Evolutionary conservation across 2,888 invertebrate genomes (phyloP).

Genomic region (Myopa testacea): DNA sequence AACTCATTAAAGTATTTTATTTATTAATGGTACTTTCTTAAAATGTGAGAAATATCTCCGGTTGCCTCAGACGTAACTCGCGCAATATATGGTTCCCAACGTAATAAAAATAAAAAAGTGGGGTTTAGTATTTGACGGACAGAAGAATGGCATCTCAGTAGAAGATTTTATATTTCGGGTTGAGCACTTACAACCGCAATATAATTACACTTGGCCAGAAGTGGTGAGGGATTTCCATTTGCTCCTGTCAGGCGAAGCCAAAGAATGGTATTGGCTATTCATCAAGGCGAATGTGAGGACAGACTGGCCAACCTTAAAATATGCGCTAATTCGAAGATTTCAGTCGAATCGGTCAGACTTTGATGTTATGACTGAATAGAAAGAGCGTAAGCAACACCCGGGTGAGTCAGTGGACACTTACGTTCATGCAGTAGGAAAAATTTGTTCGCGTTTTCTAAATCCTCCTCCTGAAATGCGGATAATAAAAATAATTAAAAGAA

Average conservation of each 20-base stretch:
- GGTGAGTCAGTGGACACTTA: slow-evolving; percentile 8
- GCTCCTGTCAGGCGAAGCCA: not conserved
- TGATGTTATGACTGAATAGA: slow-evolving; percentile 2
- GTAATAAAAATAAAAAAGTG: not conserved
- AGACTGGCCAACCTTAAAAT: not conserved
- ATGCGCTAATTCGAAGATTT: not conserved
- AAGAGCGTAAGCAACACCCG: slow-evolving; percentile 8
- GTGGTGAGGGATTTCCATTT: slow-evolving; percentile 6
- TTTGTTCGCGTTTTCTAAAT: not conserved
- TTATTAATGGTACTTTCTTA: too few species aligned
- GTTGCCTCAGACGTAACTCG: too few species aligned
- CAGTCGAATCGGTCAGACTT: not conserved
- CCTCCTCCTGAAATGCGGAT: not conserved
- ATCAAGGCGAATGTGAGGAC: not conserved
- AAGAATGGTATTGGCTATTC: slow-evolving; percentile 22
- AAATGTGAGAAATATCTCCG: too few species aligned
- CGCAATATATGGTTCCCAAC: not conserved
- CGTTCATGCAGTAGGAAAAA: not conserved
- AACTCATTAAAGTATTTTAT: too few species aligned
- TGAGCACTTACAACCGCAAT: not conserved
- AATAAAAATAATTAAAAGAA: slow-evolving; percentile 16
- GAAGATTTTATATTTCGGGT: slow-evolving; percentile 19
- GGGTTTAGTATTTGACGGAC: not conserved
- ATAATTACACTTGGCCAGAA: slow-evolving; percentile 2
- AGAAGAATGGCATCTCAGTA: not conserved